Base-by-base conservation (phyloP, 2,113 vertebrate species). In the Fukomys damarensis region DNA sequence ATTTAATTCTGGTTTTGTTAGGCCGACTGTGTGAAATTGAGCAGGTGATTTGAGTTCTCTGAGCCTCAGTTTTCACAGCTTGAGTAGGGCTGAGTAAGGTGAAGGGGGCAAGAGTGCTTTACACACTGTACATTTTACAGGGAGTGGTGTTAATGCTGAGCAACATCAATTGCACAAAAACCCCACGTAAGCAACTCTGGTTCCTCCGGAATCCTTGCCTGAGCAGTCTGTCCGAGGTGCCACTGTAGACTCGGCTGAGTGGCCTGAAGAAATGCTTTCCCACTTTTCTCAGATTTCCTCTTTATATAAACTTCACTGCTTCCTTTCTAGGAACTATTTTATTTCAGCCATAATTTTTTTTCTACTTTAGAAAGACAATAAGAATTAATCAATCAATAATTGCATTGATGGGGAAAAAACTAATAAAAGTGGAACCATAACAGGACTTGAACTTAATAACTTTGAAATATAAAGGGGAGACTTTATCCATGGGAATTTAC, bases 311-410 rank as follows among this genome's bases (percentile, higher is more conserved):
- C 58, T 88, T 72, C 72, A 19, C 24, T 86, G 66, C 88, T 68
- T 66, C 32, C 59, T 95, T 84, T 83, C 81, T 56, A 38, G 54
- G 61, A 87, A 79, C 89, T 20, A 43, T 92, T 96, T 97, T 96
- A 96, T 94, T 93, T 95, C 43, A 63, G 96, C 59, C 87, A 95
- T 97, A 92, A 58, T 95, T 97, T 97, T 97, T 97, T 98, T 98
- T 97, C 95, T 84, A 93, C 93, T 97, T 98, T 97, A 95, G 97
- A 96, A 97, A 98, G 96, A 92, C 97, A 97, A 95, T 97, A 98
- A 97, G 89, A 96, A 98, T 98, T 98, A 98, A 98, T 97, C 98
- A 98, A 97, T 97, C 97, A 98, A 95, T 98, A 98, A 98, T 98
- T 98, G 95, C 96, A 95, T 97, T 93, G 98, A 98, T 98, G 97